Conservation (phyloP, 2,888 invertebrate species). For the Eupithecia centaureata region DNA sequence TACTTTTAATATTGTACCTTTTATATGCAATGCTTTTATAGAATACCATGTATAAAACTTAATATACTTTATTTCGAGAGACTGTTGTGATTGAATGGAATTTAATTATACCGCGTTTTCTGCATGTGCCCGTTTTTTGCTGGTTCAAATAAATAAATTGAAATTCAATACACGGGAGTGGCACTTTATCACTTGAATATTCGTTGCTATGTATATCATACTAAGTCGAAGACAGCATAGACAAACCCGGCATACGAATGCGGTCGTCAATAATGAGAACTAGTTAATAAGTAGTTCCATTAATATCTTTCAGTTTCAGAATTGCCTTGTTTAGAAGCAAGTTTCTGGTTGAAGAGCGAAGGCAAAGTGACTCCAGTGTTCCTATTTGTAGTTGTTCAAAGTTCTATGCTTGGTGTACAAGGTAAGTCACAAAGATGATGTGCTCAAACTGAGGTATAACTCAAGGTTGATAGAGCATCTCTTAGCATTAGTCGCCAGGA, state of each 20-base stretch:
- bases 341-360: not conserved
- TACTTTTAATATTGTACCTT: too few species aligned
- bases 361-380: conserved; percentile 9
- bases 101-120: too few species aligned
- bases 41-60: too few species aligned
- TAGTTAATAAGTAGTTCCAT: not conserved
- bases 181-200: not conserved
- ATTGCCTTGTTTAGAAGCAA: not conserved
- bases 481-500: not conserved
- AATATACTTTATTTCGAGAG: too few species aligned
- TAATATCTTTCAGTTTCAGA: not conserved
- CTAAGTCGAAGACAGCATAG: not conserved
- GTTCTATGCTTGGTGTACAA: not conserved
- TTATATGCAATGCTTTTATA: too few species aligned
- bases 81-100: too few species aligned
- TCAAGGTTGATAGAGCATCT: not conserved
- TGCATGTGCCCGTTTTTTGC: too few species aligned
- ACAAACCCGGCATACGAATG: not conserved
- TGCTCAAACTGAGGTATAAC: not conserved
- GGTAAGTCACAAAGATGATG: not conserved
- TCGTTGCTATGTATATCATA: not conserved
- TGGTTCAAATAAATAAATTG: too few species aligned
- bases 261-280: not conserved
- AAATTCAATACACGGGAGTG: not conserved
- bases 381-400: conserved; percentile 21